Percentiles rank a stretch among this genome's conserved stretches.
These are phyloP conservation scores for Chymomyza procnemis DNA, from an alignment of 2,888 invertebrate genomes.

Conservation along the genomic window DNA sequence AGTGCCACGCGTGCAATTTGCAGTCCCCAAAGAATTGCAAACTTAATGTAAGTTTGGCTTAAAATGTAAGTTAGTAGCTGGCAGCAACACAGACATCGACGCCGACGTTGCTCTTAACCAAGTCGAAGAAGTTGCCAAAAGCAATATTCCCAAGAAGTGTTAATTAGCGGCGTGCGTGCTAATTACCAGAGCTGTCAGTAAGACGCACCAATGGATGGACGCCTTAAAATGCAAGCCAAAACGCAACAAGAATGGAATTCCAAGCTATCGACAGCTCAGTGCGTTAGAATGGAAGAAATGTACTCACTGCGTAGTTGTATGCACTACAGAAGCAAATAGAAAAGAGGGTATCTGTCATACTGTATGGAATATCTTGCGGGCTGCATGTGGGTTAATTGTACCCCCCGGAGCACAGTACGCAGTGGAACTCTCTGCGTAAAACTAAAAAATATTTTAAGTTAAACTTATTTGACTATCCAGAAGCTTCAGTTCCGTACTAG, in stretches of 20 bases:
- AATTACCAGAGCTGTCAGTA: conserved; percentile 47
- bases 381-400: no score
- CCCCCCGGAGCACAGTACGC: no score
- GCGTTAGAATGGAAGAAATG: neutral
- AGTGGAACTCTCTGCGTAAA: no score
- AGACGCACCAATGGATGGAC: neutral
- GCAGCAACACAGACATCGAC: conserved; percentile 8
- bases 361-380: no score
- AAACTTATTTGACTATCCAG: no score
- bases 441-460: no score
- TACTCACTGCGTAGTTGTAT: neutral
- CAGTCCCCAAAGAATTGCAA: conserved; percentile 41
- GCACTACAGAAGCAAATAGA: no score
- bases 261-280: neutral
- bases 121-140: conserved; percentile 14
- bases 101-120: neutral
- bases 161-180: conserved; percentile 59
- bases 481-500: no score
- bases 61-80: conserved; percentile 5
- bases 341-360: no score
- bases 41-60: neutral
- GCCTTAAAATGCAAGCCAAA: neutral
- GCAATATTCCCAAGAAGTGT: conserved; percentile 36
- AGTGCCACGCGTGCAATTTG: conserved; percentile 61
- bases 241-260: neutral